Percentiles rank a stretch among this genome's conserved stretches.
These are phyloP conservation scores for Pygoscelis antarcticus DNA, from an alignment of 2,113 vertebrate genomes.

Conservation along the genomic window DNA sequence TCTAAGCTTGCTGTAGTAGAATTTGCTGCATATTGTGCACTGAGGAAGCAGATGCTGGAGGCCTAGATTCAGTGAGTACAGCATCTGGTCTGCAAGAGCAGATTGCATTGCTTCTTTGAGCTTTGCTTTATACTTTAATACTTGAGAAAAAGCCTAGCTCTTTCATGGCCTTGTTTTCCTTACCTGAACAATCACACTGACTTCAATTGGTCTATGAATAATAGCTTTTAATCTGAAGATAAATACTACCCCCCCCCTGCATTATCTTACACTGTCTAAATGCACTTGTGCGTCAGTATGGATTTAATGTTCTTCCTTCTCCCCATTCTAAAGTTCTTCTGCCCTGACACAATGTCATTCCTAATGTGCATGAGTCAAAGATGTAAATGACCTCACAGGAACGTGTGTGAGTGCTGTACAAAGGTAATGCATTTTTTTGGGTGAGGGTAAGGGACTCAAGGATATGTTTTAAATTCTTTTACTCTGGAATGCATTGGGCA, in stretches of 20 bases:
- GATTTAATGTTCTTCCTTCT: background rate
- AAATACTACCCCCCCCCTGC: background rate
- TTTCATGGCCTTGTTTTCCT: background rate
- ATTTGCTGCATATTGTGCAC: background rate
- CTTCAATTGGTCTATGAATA: background rate
- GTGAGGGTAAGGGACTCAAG: background rate
- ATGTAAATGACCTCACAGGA: background rate
- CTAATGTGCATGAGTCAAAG: background rate
- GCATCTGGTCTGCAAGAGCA: background rate
- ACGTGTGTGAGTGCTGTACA: background rate
- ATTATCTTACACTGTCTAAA: background rate
- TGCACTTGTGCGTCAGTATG: background rate
- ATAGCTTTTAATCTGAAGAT: background rate
- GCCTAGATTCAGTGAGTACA: background rate
- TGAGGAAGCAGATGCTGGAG: background rate
- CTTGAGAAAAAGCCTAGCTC: background rate
- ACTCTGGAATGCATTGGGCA: background rate
- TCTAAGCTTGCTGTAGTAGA: background rate
- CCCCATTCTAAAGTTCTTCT: background rate
- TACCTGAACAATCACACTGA: background rate
- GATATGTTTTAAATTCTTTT: background rate
- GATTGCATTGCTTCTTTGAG: background rate
- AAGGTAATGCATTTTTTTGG: background rate
- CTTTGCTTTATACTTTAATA: background rate
- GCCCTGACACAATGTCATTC: background rate